Conservation (phyloP, 2,888 invertebrate species). For the Schizaphis graminum region DNA sequence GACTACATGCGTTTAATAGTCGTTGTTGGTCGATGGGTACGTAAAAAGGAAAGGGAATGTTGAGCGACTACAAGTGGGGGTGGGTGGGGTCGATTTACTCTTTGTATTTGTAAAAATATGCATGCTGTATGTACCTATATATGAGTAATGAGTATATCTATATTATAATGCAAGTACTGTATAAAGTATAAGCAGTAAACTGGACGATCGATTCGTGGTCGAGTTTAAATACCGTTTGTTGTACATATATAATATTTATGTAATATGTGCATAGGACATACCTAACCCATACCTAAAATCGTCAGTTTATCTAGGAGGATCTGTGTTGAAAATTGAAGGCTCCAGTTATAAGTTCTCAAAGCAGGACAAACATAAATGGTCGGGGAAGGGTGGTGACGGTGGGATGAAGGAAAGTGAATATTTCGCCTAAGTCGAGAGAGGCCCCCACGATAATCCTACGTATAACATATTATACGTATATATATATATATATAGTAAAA, state of each 20-base stretch:
- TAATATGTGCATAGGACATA: neutral
- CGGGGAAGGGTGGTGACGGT: neutral
- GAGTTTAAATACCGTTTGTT: neutral
- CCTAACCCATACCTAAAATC: neutral
- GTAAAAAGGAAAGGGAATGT: neutral
- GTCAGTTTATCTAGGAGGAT: neutral
- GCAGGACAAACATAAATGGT: neutral
- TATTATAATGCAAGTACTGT: neutral
- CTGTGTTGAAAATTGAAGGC: neutral
- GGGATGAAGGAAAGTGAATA: neutral
- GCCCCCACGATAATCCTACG: conserved; percentile 14
- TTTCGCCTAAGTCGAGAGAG: neutral
- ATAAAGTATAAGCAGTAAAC: neutral
- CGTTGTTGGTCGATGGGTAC: neutral
- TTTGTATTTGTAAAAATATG: neutral
- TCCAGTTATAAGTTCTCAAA: neutral
- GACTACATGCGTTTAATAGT: neutral
- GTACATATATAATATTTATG: neutral
- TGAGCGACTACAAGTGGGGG: neutral
- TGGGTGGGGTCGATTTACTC: neutral
- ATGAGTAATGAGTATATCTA: neutral
- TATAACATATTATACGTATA: neutral
- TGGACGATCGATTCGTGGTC: neutral
- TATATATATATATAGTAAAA: neutral
- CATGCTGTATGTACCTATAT: neutral